Conservation (phyloP, 2,113 vertebrate genomes). For the Petrocephalus microphthalmus region DNA sequence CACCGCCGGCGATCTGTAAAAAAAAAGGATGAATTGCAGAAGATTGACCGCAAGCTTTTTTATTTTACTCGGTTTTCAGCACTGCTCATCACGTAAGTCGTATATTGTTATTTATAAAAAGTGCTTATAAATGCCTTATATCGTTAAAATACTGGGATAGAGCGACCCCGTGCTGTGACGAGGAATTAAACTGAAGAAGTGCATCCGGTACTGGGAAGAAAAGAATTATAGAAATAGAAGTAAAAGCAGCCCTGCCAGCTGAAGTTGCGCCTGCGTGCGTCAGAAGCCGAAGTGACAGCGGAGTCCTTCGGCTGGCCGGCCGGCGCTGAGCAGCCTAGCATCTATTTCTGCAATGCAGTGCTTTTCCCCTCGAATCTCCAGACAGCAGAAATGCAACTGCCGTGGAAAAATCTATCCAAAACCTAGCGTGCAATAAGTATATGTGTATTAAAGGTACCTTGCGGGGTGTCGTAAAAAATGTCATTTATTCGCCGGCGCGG, state of each 20-base stretch:
- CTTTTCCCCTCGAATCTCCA: conserved; percentile 46
- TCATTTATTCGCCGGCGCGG: not conserved
- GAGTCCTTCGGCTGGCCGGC: not conserved
- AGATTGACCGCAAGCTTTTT: conserved; percentile 57
- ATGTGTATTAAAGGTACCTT: not conserved
- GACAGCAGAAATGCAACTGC: conserved; percentile 44
- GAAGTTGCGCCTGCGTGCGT: not conserved
- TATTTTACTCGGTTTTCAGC: conserved; percentile 55
- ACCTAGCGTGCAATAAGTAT: not conserved
- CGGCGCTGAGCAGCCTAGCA: not conserved
- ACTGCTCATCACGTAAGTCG: conserved; percentile 68
- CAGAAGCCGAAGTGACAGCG: conserved; percentile 1
- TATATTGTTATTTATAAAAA: conserved; percentile 37
- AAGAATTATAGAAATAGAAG: not conserved
- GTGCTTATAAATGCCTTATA: not conserved
- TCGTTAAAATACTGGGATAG: not conserved
- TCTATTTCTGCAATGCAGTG: conserved; percentile 69
- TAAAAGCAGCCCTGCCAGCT: not conserved
- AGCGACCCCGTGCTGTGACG: not conserved
- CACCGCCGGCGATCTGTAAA: conserved; percentile 31
- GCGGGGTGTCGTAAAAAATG: not conserved
- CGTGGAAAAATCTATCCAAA: conserved; percentile 9
- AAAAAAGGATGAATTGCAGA: conserved; percentile 61
- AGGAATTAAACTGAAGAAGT: not conserved
- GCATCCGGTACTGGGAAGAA: not conserved